Base-by-base conservation (phyloP, 1,140 invertebrate genomes). In the Penaeus japonicus region DNA sequence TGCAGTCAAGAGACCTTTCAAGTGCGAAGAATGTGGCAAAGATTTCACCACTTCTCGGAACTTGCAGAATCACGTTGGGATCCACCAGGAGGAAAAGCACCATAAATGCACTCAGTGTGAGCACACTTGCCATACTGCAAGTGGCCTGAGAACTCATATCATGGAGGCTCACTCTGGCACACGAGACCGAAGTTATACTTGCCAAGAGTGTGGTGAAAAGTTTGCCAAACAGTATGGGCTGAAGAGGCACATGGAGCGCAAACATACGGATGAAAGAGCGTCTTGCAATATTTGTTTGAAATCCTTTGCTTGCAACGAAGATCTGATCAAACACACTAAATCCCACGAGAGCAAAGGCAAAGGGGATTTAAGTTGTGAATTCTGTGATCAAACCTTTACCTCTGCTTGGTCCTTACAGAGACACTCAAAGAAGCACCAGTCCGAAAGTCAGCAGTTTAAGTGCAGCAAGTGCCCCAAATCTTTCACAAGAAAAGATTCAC, bases 141-240 rank as follows among this genome's bases (percentile, higher is more conserved):
- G 80, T 83, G 86, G 86, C 4, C n/a, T 88, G n/a, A 54, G 86
- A n/a, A 88, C 80, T 27, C 86, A 88, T 30, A 88, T 77, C 32
- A 55, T 75, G 65, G 80, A 88, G 57, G 47, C 20, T 35, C 86
- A 88, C 70, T 39, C 62, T 32, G 30, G 15, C 15, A 24, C 32
- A 59, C 30, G 77, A 12, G 35, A 39, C 3, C 65, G n/a, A 32
- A 35, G 5, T 4, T 55, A 83, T 39, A 57, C 12, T 10, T 88
- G 86, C 47, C 30, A 77, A 24, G n/a, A 83, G n/a, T 84, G 86
- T 75, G 80, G 80, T 10, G 79, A 83, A 22, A 73, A 75, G 27
- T 88, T 88, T 83, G 22, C 79, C 24, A 88, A 88, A 35, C 47
- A 75, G 3, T 83, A 83, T 88, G 86, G 86, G 47, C 80, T 88